Evolutionary conservation across 2,888 invertebrate genomes (phyloP).

Genomic region (Andricus curvator): DNA sequence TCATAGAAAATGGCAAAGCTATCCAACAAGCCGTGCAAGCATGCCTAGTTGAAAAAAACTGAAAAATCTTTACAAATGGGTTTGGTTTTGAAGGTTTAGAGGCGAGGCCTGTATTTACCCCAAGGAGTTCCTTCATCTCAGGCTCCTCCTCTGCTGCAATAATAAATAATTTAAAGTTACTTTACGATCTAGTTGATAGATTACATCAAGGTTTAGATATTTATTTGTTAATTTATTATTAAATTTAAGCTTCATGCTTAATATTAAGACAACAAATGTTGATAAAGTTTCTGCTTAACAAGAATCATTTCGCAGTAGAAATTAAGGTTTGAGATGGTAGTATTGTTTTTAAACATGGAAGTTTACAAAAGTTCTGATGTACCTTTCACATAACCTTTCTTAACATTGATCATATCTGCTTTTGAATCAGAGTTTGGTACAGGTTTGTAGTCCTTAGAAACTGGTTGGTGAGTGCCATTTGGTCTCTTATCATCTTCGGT

Average conservation of each 20-base stretch:
- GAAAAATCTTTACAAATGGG: slow-evolving; percentile 77
- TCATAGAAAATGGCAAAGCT: slow-evolving; percentile 51
- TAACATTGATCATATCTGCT: slow-evolving; percentile 68
- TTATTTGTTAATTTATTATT: not conserved
- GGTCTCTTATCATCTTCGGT: slow-evolving; percentile 71
- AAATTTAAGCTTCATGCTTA: not conserved
- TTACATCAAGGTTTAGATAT: not conserved
- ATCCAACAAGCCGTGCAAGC: slow-evolving; percentile 61
- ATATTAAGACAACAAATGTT: not conserved
- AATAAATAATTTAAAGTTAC: slow-evolving; percentile 43
- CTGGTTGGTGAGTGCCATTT: slow-evolving; percentile 75
- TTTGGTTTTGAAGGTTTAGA: slow-evolving; percentile 77
- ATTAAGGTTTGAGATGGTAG: not conserved
- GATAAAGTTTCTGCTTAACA: not conserved
- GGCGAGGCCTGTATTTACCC: slow-evolving; percentile 77
- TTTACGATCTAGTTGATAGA: not conserved
- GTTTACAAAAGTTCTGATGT: slow-evolving; percentile 42
- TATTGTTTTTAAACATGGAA: not conserved
- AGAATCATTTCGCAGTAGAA: not conserved
- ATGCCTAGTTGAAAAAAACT: slow-evolving; percentile 62
- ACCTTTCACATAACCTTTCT: slow-evolving; percentile 73
- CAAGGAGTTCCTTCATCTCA: slow-evolving; percentile 77
- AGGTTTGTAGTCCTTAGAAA: slow-evolving; percentile 74
- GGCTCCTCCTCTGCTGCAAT: slow-evolving; percentile 74
- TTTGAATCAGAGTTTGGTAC: slow-evolving; percentile 68